A percentile compares a stretch with the other conserved stretches of the same genome.
phyloP scores from a whole-genome alignment of 2,797 vertebrate species.

The Loris lydekkerianus region DNA sequence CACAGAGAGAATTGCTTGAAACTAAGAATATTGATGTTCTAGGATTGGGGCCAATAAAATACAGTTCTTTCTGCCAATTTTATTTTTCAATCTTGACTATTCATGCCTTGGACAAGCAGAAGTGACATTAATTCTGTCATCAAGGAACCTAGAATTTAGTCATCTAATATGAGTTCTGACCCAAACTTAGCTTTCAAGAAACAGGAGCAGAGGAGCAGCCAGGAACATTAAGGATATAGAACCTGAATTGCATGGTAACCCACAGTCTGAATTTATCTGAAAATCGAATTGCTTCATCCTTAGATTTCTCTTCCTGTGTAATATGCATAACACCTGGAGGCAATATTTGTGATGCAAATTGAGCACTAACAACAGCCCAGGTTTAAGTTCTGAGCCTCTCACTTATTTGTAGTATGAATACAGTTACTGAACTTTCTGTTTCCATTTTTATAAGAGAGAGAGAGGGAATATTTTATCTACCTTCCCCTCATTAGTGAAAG shows the following conservation, averaged over 20 bases:
- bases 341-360: not conserved
- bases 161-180: not conserved
- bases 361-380: too few species aligned
- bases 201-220: not conserved
- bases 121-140: not conserved
- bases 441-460: not conserved
- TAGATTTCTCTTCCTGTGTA: not conserved
- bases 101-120: slow-evolving; percentile 65
- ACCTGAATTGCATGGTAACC: not conserved
- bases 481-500: not conserved
- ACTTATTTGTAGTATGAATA: not conserved
- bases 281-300: not conserved
- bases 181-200: slow-evolving; percentile 7
- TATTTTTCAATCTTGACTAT: slow-evolving; percentile 72
- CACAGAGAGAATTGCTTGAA: not conserved
- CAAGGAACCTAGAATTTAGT: slow-evolving; percentile 45
- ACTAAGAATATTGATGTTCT: slow-evolving; percentile 61
- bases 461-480: not conserved
- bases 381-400: not conserved
- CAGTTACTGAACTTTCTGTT: not conserved
- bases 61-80: slow-evolving; percentile 52
- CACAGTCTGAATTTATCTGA: not conserved
- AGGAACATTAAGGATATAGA: not conserved
- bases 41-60: slow-evolving; percentile 65
- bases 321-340: not conserved